Evolutionary conservation across 2,888 invertebrate species (phyloP), one percentile per base, ranked within the genome.

Genomic region (Hypolimnas misippus): DNA sequence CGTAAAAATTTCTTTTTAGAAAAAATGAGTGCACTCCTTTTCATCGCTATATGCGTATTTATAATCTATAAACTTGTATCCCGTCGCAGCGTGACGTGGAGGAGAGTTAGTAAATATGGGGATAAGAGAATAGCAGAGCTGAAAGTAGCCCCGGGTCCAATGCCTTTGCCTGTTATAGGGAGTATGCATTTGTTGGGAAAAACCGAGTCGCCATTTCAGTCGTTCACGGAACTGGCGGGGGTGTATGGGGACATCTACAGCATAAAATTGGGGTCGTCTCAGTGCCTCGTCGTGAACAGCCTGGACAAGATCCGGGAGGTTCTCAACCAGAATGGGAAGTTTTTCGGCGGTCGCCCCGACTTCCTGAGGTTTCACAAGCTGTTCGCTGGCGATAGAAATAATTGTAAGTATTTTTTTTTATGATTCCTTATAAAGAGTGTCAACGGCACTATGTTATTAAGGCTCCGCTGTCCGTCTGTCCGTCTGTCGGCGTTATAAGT

Each of bases 331-430:
- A 96, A 96, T 76, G 97, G 97, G 3, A 95, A 95, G 67, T 95
- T 95, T 74, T 97, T 97, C 83, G 96, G 96, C 1, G 96, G 97
- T 10, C 92, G 97, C 8, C 97, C 97, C 0, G 94, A 97, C 79
- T 97, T 97, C 82, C 81, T 95, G 70, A 90, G 97, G 16, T 97
- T 96, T 81, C 95, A 97, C 77, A 93, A 94, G 70, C 94, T 97
- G 7, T 97, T 97, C 82, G 96, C 96, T 29, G 97, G 96, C 33
- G 95, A 97, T 85, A 92, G 97, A 59, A 96, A 96, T 84, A 97
- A 97, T 81, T 97, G 97, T 97, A 86, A 97, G 97, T 95, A 83
- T 67, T 59, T 57, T 35, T 44, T 35, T 31, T 44, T 16, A 8
- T 25, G 3, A 25, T 12, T 16, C n/a, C n/a, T n/a, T n/a, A n/a